A percentile compares a stretch with the other conserved stretches of the same genome.
Evolutionary conservation across 2,113 vertebrate species (phyloP).

Genomic region (Vimba vimba): DNA sequence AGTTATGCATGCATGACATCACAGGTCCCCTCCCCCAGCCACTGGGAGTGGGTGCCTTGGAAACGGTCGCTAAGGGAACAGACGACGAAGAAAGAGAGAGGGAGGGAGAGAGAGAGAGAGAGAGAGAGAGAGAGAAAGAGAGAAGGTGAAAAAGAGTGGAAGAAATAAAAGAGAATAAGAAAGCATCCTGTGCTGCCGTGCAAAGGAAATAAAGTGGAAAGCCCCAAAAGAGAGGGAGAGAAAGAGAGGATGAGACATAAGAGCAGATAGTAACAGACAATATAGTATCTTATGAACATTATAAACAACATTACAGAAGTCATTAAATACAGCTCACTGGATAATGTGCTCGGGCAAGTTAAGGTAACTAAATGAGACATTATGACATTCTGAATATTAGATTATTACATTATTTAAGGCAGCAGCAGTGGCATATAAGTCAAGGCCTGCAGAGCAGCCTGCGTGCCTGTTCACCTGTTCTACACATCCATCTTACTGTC

Average conservation of each 20-base stretch:
- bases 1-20: constrained; percentile 79
- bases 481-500: constrained; percentile 1
- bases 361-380: background rate
- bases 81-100: constrained; percentile 56
- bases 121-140: constrained; percentile 45
- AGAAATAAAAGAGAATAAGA: constrained; percentile 45
- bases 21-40: constrained; percentile 72
- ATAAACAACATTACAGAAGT: background rate
- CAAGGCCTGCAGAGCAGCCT: background rate
- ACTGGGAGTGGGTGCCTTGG: constrained; percentile 75
- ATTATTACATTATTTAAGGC: constrained; percentile 21
- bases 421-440: background rate
- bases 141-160: constrained; percentile 19
- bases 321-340: background rate
- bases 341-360: background rate
- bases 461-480: background rate
- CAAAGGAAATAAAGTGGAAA: constrained; percentile 7
- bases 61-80: constrained; percentile 81
- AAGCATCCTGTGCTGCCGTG: constrained; percentile 17
- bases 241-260: constrained; percentile 1
- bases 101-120: constrained; percentile 52
- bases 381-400: background rate
- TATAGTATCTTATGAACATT: constrained; percentile 11
- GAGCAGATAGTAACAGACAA: background rate
- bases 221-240: constrained; percentile 31